A percentile compares a stretch with the other conserved stretches of the same genome.
Conservation (phyloP, 1,140 invertebrate species). For the Vollenhovia emeryi region DNA sequence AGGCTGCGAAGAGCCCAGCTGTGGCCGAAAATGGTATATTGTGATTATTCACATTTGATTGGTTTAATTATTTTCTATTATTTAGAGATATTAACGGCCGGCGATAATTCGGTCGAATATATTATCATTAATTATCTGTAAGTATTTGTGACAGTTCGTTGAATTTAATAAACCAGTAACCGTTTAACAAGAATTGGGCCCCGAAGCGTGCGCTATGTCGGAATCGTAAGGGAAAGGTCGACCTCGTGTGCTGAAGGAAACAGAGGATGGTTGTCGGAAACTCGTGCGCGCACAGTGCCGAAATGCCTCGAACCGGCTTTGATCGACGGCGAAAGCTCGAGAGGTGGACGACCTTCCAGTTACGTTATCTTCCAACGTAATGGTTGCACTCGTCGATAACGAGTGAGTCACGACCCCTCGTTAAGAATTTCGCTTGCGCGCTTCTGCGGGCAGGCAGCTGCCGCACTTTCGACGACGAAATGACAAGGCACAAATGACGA, state of each 20-base stretch:
- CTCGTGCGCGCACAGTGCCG: background rate
- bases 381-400: conserved; percentile 36
- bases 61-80: background rate
- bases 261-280: background rate
- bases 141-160: background rate
- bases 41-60: too few relatives aligned
- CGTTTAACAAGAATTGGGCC: background rate
- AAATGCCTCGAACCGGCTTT: background rate
- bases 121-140: background rate
- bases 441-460: background rate
- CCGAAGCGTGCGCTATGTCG: background rate
- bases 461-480: conserved; percentile 56
- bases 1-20: too few relatives aligned
- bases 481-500: conserved; percentile 30
- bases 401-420: conserved; percentile 47
- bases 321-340: conserved; percentile 15
- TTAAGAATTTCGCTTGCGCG: conserved; percentile 37
- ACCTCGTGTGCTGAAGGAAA: background rate
- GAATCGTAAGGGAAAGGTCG: background rate
- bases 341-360: conserved; percentile 49
- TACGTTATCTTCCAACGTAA: conserved; percentile 55
- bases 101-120: background rate
- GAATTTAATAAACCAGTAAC: background rate
- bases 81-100: too few relatives aligned
- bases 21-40: too few relatives aligned